Evolutionary conservation across 2,888 invertebrate genomes (phyloP), one percentile per base, ranked within the genome.

Genomic region (Volucella inanis): DNA sequence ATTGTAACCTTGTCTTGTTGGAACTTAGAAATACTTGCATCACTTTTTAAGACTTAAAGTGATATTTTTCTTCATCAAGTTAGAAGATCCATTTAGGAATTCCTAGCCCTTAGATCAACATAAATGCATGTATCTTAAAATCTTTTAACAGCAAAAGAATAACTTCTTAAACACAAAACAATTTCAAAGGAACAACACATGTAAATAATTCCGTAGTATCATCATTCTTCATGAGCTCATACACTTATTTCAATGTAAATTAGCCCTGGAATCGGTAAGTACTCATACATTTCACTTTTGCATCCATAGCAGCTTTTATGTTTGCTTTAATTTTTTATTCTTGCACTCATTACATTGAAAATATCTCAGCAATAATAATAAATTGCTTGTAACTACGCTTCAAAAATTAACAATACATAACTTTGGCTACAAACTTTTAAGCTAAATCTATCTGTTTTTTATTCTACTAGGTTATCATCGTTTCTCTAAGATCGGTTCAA

Each of bases 381-480:
- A 22, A 4, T 31, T 31, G 31, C 22, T 57, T 76, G 68, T 70
- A 74, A 68, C 59, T 74, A 54, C 50, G n/a, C 75, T 47, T 41
- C n/a, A 68, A 18, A 70, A 57, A 76, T 65, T 71, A 77, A 85
- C 67, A 31, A 15, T 54, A 41, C 18, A 57, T 22, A 49, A 54
- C 8, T n/a, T 12, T 12, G 2, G 45, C 14, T 45, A 8, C 18
- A 8, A 1, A 41, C 11, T 11, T 9, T 39, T 15, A 14, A 71
- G 50, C 57, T 55, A 75, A 45, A 55, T 59, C 38, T 4, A 11
- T 54, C 38, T 57, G 2, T 11, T 87, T 10, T 83, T 68, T 43
- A 31, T 84, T 86, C 87, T 83, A 92, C 87, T 93, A 94, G 94
- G 94, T 93, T 94, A 93, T 94, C 94, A 94, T 94, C 94, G 93